Evolutionary conservation across 2,888 invertebrate species (phyloP), one percentile per base, ranked within the genome.

Genomic region (Poecilobothrus nobilitatus): DNA sequence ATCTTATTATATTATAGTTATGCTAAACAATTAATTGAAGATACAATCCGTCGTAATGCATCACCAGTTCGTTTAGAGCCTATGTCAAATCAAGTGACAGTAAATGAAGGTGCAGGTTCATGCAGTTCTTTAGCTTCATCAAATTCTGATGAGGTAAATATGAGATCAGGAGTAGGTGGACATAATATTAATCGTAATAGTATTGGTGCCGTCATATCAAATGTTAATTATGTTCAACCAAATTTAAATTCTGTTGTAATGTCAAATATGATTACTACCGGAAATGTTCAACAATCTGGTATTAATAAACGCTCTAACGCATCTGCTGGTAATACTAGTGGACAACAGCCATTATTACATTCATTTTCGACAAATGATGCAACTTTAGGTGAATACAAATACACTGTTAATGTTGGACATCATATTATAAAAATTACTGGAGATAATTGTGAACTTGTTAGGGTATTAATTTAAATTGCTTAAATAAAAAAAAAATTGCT

Each of bases 11-110:
- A 70, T 27, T 81, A 21, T 76, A 94, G 94, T 78, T 91, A 92
- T 81, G 96, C 96, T 63, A 95, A 95, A 82, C 91, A 92, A 80
- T 84, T 96, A 80, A 96, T 97, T 79, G 95, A 95, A 80, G 95
- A 96, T 79, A 96, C 96, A 73, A 97, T 97, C 77, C 88, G 94
- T 73, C 89, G 95, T 78, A 97, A 97, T 84, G 94, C 95, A 74
- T 96, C 95, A 67, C 95, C 95, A 68, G 91, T 94, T 75, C 87
- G 92, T 75, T 83, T 87, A 75, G 86, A 90, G 73, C 85, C 86
- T 70, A 82, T 83, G 65, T 81, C 83, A 64, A 75, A 84, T 67
- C 84, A 84, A 68, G 75, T 75, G 66, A 77, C 76, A 66, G 78
- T 77, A 68, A 76, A 75, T 67, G 73, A 72, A 61, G 75, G 73